phyloP scores from a whole-genome alignment of 2,113 vertebrate species.

The Desmodus rotundus region DNA sequence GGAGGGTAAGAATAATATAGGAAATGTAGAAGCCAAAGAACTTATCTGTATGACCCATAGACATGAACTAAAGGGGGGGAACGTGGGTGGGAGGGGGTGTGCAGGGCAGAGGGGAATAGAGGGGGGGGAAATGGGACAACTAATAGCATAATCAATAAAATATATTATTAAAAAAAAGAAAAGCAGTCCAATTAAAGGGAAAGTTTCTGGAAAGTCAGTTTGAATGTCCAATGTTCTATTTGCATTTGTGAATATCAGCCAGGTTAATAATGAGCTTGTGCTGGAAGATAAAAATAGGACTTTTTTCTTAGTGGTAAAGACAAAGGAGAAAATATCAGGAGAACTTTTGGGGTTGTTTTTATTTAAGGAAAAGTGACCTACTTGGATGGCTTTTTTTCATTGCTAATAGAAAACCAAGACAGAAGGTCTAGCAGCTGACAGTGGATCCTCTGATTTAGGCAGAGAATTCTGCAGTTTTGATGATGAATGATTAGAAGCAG shows the following conservation, averaged over 20 bases:
- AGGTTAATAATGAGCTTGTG: conserved; percentile 47
- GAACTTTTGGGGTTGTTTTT: background rate
- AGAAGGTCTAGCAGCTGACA: background rate
- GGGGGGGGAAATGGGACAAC: no score
- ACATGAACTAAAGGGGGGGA: no score
- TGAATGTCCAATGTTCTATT: background rate
- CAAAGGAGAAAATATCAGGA: background rate
- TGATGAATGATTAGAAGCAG: background rate
- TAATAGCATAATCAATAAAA: no score
- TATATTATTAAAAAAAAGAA: no score
- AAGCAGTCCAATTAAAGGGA: conserved; percentile 38
- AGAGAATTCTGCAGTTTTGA: conserved; percentile 21
- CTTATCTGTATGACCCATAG: no score
- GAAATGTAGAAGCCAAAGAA: no score
- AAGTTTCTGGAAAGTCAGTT: conserved; percentile 46
- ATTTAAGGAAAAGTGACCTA: background rate
- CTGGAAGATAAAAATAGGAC: background rate
- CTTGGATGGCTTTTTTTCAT: background rate
- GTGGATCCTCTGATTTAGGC: background rate
- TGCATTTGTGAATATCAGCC: conserved; percentile 14
- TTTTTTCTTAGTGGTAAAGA: conserved; percentile 22
- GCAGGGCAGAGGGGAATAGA: no score
- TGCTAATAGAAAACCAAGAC: conserved; percentile 11
- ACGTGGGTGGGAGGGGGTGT: no score
- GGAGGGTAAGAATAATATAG: no score